Evolutionary conservation across 2,797 vertebrate species (phyloP), one percentile per base, ranked within the genome.

Genomic region (Anabas testudineus): DNA sequence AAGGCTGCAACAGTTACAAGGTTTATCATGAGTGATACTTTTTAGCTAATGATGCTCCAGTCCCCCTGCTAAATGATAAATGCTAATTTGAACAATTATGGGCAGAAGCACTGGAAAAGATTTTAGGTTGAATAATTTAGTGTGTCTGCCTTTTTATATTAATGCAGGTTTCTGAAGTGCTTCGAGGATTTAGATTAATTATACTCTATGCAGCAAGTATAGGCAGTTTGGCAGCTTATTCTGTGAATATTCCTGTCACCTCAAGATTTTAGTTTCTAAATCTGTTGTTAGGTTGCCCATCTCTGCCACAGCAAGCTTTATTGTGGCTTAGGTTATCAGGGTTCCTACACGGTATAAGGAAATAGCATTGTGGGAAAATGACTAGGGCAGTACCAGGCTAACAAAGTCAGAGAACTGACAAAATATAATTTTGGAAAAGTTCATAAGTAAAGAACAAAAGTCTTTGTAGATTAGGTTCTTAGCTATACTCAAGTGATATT

Each of bases 71-170:
- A 57, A 83, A 80, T 69, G 57, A 79, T 86, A 45, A 79, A 83
- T 85, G 79, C 71, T 81, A 79, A 85, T 86, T 79, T 64, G 55
- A 52, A 83, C 74, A 76, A 77, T 86, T 76, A 72, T 36, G 65
- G 41, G 42, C 52, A 76, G 74, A 68, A 71, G 74, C 68, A 65
- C 55, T 36, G 55, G 49, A 67, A 76, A 79, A 42, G 48, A 51
- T 74, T 84, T 76, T 73, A 76, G 71, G 43, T 39, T 67, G 63
- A 67, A 76, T 77, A 63, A 84, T 83, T 84, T 71, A 75, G 43
- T 74, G 68, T 68, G 80, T 72, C n/a, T 71, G 64, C 54, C 66
- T 75, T 66, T 80, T 76, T 58, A 60, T 78, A 75, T 81, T 74
- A 83, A 74, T 68, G 71, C 47, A 68, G 52, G 37, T 69, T 71